Evolutionary conservation across 92 coral and sea anemone species (phyloP).

Genomic region (Ricordea florida): DNA sequence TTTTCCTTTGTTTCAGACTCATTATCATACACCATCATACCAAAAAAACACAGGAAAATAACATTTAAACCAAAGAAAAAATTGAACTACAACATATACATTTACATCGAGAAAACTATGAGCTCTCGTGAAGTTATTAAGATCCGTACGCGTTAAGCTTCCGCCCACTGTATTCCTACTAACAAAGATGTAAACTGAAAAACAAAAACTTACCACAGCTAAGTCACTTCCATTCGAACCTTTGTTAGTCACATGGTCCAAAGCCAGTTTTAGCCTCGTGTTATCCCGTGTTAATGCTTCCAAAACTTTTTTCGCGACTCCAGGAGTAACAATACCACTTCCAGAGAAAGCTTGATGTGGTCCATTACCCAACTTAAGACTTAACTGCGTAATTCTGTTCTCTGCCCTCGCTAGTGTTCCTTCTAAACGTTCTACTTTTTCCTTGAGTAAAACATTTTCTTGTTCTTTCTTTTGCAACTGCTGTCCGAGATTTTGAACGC

Average conservation of each 20-base stretch:
- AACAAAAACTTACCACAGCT: slow-evolving; percentile 83
- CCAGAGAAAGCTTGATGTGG: slow-evolving; percentile 14
- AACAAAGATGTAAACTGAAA: too few relatives aligned
- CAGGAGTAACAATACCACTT: slow-evolving; percentile 76
- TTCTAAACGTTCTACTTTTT: slow-evolving; percentile 62
- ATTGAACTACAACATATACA: too few relatives aligned
- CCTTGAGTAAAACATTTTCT: slow-evolving; percentile 25
- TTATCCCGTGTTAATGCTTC: slow-evolving; percentile 85
- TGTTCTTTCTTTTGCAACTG: slow-evolving; percentile 69
- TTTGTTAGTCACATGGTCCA: slow-evolving; percentile 67
- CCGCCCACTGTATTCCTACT: too few relatives aligned
- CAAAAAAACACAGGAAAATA: too few relatives aligned
- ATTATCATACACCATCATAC: too few relatives aligned
- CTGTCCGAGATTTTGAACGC: slow-evolving; percentile 75
- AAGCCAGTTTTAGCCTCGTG: slow-evolving; percentile 73
- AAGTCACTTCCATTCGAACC: slow-evolving; percentile 62
- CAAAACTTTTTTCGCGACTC: slow-evolving; percentile 81
- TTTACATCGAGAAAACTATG: too few relatives aligned
- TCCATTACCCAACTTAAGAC: slow-evolving; percentile 38
- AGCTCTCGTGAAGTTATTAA: too few relatives aligned
- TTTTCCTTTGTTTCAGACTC: too few relatives aligned
- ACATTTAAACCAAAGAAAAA: too few relatives aligned
- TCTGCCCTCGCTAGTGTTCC: slow-evolving; percentile 82
- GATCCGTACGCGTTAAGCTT: too few relatives aligned
- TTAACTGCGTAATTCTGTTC: slow-evolving; percentile 81